These are phyloP conservation scores for Bellardia pandia DNA, from an alignment of 2,888 invertebrate species.

Conservation along the genomic window DNA sequence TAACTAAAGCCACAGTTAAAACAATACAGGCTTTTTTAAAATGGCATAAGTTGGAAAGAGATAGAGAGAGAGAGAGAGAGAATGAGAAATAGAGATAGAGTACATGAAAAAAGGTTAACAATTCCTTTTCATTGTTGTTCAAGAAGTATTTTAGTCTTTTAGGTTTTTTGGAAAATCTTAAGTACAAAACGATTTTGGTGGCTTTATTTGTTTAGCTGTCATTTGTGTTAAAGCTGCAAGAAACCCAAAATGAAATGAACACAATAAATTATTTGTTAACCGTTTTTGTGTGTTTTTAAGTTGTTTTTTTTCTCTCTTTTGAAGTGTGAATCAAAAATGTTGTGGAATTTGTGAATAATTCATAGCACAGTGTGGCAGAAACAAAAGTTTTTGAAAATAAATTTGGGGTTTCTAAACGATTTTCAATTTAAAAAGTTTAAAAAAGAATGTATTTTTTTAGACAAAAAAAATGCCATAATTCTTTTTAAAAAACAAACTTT, in stretches of 20 bases:
- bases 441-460: too few species aligned
- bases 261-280: slow-evolving; percentile 9
- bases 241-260: neutral
- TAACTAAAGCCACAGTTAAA: slow-evolving; percentile 24
- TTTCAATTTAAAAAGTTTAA: too few species aligned
- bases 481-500: too few species aligned
- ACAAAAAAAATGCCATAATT: too few species aligned
- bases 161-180: too few species aligned
- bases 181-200: neutral
- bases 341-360: too few species aligned
- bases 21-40: slow-evolving; percentile 8
- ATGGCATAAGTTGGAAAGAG: neutral
- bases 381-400: too few species aligned
- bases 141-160: neutral
- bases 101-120: slow-evolving; percentile 41
- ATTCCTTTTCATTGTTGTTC: slow-evolving; percentile 52
- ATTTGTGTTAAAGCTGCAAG: slow-evolving; percentile 7
- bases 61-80: slow-evolving; percentile 4
- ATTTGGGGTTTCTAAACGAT: too few species aligned
- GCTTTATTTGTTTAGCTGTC: slow-evolving; percentile 33
- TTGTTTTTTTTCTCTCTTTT: too few species aligned
- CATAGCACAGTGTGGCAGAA: too few species aligned
- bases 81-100: neutral
- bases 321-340: too few species aligned
- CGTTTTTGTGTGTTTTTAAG: neutral